phyloP scores from a whole-genome alignment of 2,113 vertebrate species.

The Aleadryas rufinucha region DNA sequence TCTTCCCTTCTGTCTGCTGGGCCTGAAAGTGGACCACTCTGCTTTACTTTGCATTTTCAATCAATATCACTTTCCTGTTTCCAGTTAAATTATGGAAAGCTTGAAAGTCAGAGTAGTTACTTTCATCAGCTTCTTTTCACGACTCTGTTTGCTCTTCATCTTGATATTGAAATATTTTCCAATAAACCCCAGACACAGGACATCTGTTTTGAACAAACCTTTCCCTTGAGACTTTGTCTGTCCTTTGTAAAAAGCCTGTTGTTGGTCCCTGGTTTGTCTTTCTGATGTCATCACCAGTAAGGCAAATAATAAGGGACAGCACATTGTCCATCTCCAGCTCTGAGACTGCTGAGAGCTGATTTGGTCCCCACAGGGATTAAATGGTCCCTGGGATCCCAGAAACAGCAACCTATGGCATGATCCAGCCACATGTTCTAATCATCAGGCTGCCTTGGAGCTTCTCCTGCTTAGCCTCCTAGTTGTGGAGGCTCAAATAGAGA shows the following conservation, averaged over 20 bases:
- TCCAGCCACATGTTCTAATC: fast-evolving
- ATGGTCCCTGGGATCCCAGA: fast-evolving
- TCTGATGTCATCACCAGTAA: not conserved
- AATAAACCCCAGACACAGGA: not conserved
- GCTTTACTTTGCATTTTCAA: not conserved
- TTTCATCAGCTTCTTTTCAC: not conserved
- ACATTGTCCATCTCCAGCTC: not conserved
- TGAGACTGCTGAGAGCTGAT: not conserved
- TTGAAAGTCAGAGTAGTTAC: not conserved
- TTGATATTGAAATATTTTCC: not conserved
- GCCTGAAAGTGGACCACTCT: not conserved
- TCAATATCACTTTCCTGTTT: not conserved
- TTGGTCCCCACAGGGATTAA: not conserved
- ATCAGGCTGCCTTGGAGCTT: not conserved
- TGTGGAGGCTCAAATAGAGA: not conserved
- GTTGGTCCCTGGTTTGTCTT: not conserved
- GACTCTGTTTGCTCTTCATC: not conserved
- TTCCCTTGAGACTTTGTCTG: not conserved
- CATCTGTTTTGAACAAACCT: not conserved
- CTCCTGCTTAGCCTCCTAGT: not conserved
- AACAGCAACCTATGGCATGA: not conserved
- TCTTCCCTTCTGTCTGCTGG: not conserved
- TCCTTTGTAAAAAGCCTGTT: not conserved
- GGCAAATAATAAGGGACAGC: not conserved
- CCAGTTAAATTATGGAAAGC: not conserved